Conservation (phyloP, 2,113 vertebrate genomes). For the Scytalopus superciliaris region DNA sequence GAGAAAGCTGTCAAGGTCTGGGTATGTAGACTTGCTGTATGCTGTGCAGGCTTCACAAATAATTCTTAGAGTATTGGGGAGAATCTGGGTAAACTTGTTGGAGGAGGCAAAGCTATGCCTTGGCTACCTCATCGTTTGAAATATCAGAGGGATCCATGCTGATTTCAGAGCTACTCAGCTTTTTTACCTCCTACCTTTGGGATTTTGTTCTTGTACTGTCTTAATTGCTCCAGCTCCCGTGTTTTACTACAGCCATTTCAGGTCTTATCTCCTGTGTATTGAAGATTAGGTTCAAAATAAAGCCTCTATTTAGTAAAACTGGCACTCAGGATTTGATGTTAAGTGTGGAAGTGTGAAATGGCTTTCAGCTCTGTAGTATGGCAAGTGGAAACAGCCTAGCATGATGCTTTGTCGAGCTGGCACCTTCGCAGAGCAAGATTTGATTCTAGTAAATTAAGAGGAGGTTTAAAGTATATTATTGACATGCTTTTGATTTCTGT, state of each 20-base stretch:
- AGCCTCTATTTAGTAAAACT: not conserved
- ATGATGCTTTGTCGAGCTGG: not conserved
- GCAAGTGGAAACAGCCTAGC: not conserved
- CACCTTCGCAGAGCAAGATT: not conserved
- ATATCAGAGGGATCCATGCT: not conserved
- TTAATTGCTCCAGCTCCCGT: not conserved
- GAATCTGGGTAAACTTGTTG: not conserved
- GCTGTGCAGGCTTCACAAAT: not conserved
- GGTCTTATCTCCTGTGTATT: not conserved
- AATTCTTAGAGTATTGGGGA: not conserved
- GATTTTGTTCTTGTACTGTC: not conserved
- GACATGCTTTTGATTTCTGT: not conserved
- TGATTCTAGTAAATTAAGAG: not conserved
- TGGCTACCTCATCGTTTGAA: not conserved
- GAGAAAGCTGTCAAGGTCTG: not conserved
- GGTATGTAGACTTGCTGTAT: not conserved
- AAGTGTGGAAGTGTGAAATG: not conserved
- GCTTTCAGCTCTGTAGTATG: fast-evolving
- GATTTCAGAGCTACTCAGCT: not conserved
- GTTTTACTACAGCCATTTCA: not conserved
- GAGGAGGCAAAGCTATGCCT: not conserved
- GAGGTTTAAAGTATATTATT: not conserved
- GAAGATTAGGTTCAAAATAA: not conserved
- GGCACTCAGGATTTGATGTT: not conserved
- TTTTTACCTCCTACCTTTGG: not conserved